phyloP scores from a whole-genome alignment of 2,888 invertebrate species.

The Atrina japonica region DNA sequence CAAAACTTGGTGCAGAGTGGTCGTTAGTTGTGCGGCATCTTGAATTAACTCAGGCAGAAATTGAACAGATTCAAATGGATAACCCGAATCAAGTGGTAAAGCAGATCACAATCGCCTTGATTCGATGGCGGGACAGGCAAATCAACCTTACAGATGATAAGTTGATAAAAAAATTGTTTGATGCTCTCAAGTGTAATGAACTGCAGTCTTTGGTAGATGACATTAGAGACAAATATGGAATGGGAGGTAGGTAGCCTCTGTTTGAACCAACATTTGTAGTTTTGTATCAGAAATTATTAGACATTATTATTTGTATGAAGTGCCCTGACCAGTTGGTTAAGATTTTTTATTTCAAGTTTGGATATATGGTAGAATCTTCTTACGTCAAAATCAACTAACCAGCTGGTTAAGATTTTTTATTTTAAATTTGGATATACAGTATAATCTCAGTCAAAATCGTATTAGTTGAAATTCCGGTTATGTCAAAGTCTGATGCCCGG shows the following conservation, averaged over 20 bases:
- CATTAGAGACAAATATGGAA: conserved; percentile 45
- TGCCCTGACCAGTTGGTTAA: too few species aligned
- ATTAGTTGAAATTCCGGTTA: too few species aligned
- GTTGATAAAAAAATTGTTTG: conserved; percentile 51
- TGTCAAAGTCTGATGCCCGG: too few species aligned
- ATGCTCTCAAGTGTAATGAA: conserved; percentile 42
- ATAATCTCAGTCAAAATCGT: too few species aligned
- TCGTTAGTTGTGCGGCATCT: conserved; percentile 75
- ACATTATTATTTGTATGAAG: too few species aligned
- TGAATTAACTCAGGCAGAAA: conserved; percentile 78
- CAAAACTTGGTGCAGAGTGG: conserved; percentile 80
- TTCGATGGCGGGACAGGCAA: conserved; percentile 41
- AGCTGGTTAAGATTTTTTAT: too few species aligned
- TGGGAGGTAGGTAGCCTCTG: neutral
- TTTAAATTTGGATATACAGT: too few species aligned
- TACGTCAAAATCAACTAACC: too few species aligned
- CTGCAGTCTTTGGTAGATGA: conserved; percentile 44
- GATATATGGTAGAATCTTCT: too few species aligned
- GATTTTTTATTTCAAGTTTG: too few species aligned
- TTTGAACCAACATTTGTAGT: too few species aligned
- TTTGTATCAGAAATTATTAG: too few species aligned
- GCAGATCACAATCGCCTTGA: conserved; percentile 57
- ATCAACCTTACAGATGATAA: conserved; percentile 36
- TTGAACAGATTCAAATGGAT: conserved; percentile 80
- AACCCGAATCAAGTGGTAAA: conserved; percentile 56